phyloP scores from a whole-genome alignment of 2,113 vertebrate genomes.

The Himantopus leucocephalus region DNA sequence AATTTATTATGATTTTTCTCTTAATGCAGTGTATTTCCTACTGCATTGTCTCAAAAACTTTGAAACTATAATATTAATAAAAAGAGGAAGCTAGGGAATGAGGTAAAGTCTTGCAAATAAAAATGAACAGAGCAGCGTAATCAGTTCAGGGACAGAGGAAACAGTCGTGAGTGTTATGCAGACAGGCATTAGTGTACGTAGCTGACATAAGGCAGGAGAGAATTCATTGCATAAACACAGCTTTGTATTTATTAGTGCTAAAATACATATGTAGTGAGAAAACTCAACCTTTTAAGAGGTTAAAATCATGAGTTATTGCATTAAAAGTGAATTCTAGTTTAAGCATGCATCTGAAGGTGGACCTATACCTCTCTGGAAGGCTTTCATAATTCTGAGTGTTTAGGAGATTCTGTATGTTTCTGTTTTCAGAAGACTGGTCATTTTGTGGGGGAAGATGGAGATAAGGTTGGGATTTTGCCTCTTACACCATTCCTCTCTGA shows the following conservation, averaged over 20 bases:
- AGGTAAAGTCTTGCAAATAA: neutral
- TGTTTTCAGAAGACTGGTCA: neutral
- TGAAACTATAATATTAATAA: neutral
- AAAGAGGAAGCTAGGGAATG: neutral
- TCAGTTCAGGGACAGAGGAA: conserved; percentile 6
- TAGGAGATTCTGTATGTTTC: neutral
- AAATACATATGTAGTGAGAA: neutral
- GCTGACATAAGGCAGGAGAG: conserved; percentile 37
- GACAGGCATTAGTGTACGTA: neutral
- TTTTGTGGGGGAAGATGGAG: neutral
- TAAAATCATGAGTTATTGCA: neutral
- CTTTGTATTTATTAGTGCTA: neutral
- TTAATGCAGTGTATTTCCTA: neutral
- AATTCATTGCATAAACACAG: conserved; percentile 32
- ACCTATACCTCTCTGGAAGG: neutral
- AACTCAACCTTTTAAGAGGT: neutral
- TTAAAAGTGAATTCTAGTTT: neutral
- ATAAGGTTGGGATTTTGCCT: neutral
- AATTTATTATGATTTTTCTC: neutral
- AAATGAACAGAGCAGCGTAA: neutral
- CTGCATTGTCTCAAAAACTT: neutral
- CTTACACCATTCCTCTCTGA: neutral
- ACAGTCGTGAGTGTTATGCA: neutral
- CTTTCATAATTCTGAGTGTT: neutral
- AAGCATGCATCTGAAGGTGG: neutral